Conservation (phyloP, 1,140 invertebrate genomes). For the Globodera rostochiensis region DNA sequence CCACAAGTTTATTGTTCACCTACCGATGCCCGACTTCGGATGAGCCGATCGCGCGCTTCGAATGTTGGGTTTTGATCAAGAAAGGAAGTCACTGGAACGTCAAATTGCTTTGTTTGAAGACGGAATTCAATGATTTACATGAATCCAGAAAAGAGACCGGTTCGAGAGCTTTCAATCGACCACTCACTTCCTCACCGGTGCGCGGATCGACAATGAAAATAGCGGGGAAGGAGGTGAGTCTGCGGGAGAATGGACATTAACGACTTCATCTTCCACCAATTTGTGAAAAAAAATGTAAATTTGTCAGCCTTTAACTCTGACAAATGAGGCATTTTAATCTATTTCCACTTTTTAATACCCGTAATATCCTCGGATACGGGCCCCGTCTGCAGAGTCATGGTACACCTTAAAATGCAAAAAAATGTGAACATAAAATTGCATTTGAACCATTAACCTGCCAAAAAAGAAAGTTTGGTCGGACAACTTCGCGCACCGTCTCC, state of each 20-base stretch:
- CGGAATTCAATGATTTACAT: conserved; percentile 51
- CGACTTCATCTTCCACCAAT: too few relatives aligned
- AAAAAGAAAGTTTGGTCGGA: conserved; percentile 77
- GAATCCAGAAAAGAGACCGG: conserved; percentile 69
- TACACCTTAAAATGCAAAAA: conserved; percentile 70
- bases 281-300: not conserved
- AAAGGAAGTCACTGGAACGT: conserved; percentile 52
- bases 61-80: conserved; percentile 56
- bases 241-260: not conserved
- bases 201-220: conserved; percentile 77
- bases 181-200: conserved; percentile 70
- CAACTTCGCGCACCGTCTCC: conserved; percentile 72
- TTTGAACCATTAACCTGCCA: conserved; percentile 73
- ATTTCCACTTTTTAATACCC: conserved; percentile 56
- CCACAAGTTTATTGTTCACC: not conserved
- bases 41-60: conserved; percentile 41
- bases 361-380: conserved; percentile 76
- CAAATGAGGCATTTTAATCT: too few relatives aligned
- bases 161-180: conserved; percentile 67
- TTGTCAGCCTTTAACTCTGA: not conserved
- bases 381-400: conserved; percentile 74
- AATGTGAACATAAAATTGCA: not conserved
- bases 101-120: not conserved
- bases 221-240: conserved; percentile 74
- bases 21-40: conserved; percentile 22